Base-by-base conservation (phyloP, 2,113 vertebrate genomes). In the Irena cyanogastra region DNA sequence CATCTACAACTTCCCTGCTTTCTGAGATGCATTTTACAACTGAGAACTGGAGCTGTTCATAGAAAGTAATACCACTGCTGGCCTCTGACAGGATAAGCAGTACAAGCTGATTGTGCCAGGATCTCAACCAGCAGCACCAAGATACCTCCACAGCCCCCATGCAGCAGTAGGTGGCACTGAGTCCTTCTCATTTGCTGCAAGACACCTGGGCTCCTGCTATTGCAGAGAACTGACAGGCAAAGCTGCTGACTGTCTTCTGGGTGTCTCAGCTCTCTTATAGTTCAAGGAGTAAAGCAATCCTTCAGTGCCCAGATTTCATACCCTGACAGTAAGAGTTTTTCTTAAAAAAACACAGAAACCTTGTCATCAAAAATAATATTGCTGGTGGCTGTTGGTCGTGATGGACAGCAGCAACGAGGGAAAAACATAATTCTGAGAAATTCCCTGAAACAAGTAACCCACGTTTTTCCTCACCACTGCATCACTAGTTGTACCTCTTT, bases 131-230 rank as follows among this genome's bases (percentile, higher is more conserved):
- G 64, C n/a, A 95, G 59, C 60, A 74, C 14, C 0, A 1, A 37
- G 37, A 49, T 0, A 1, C 70, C 28, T 61, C 49, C 35, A 60
- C 16, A 77, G 6, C 11, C 45, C 71, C 28, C 56, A 28, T 0
- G 0, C 41, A 83, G 31, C 59, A 69, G 7, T 18, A 16, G 59
- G 33, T 28, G 68, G 21, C 21, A 45, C 20, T 17, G 53, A n/a
- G 68, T 83, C 59, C n/a, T 65, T 78, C 45, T 56, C 0, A 9
- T 56, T 54, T 53, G 64, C 16, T 69, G 33, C 0, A 0, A 65
- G n/a, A 6, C 35, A 52, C 27, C 17, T 26, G 54, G 41, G 61
- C 33, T 78, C 27, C 47, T 84, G 56, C 53, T 45, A 8, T 8
- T 52, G 35, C 20, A 84, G 23, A 68, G 14, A 78, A 42, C 60